These are phyloP conservation scores for Bujurquina vittata DNA, from an alignment of 2,113 vertebrate species.

Conservation along the genomic window DNA sequence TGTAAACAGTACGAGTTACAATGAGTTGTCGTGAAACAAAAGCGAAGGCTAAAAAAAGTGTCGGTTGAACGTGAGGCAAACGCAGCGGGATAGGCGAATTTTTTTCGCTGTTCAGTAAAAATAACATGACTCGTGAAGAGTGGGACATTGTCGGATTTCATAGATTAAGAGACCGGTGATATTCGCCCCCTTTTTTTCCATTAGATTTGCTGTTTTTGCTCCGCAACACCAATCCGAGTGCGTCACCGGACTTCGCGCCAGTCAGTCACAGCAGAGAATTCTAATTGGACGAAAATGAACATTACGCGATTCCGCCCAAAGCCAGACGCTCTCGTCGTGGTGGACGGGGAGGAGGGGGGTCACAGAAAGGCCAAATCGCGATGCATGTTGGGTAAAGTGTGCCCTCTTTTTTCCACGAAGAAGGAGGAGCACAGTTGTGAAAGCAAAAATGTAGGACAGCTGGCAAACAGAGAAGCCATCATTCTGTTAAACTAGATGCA, in stretches of 20 bases:
- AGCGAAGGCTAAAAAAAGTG: conserved; percentile 1
- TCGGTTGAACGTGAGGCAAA: conserved; percentile 9
- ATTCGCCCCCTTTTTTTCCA: background rate
- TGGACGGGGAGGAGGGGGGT: conserved; percentile 42
- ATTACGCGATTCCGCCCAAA: conserved; percentile 40
- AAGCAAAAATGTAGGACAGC: conserved; percentile 62
- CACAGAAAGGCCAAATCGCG: conserved; percentile 67
- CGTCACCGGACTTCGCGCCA: background rate
- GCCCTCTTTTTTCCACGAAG: conserved; percentile 23
- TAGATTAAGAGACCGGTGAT: background rate
- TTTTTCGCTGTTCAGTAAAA: conserved; percentile 5
- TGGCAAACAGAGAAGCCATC: conserved; percentile 54
- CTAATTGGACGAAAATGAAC: conserved; percentile 67
- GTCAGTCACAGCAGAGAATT: conserved; percentile 1
- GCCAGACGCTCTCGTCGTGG: conserved; percentile 59
- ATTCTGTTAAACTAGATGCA: conserved; percentile 52
- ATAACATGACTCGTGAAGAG: conserved; percentile 38
- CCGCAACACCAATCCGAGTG: conserved; percentile 1
- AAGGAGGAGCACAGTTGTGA: conserved; percentile 41
- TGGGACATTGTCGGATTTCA: conserved; percentile 30
- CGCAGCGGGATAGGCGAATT: conserved; percentile 25
- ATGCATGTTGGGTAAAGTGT: conserved; percentile 73
- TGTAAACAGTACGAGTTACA: conserved; percentile 59
- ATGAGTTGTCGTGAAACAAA: conserved; percentile 62
- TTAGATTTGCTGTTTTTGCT: background rate